Evolutionary conservation across 2,797 vertebrate genomes (phyloP).

Genomic region (Onychomys torridus): DNA sequence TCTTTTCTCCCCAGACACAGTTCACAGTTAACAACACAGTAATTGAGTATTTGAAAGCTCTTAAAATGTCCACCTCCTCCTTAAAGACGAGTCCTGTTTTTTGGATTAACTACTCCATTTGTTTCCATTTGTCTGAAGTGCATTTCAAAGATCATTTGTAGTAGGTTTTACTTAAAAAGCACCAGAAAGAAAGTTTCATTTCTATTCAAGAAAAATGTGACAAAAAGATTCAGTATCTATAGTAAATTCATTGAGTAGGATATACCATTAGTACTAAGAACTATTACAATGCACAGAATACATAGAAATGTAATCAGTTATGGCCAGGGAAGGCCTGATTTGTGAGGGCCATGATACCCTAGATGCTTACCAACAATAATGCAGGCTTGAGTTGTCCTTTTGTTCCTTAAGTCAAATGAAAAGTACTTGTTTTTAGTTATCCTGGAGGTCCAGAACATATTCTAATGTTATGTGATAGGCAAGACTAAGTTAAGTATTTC

Average conservation of each 20-base stretch:
- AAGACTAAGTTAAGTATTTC: background rate
- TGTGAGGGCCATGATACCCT: background rate
- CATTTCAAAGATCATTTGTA: conserved; percentile 84
- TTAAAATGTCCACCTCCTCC: conserved; percentile 79
- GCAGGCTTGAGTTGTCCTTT: background rate
- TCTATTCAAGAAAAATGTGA: conserved; percentile 59
- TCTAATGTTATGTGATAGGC: background rate
- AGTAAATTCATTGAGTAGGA: conserved; percentile 75
- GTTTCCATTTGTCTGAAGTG: conserved; percentile 81
- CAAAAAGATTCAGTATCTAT: conserved; percentile 66
- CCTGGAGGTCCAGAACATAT: background rate
- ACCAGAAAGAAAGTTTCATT: conserved; percentile 61
- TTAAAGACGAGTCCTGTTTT: conserved; percentile 77
- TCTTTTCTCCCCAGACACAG: conserved; percentile 69
- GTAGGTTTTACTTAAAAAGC: conserved; percentile 78
- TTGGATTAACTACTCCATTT: conserved; percentile 84
- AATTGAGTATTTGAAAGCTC: conserved; percentile 83
- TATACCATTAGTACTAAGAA: conserved; percentile 46
- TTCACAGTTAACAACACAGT: conserved; percentile 81
- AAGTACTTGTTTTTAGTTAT: background rate
- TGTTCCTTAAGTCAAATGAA: conserved; percentile 24
- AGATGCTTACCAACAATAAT: background rate
- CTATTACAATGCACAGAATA: background rate
- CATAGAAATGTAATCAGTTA: background rate
- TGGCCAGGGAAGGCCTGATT: background rate